Percentiles rank a stretch among this genome's conserved stretches.
Conservation (phyloP, 2,113 vertebrate genomes). For the Hippocampus barbouri region DNA sequence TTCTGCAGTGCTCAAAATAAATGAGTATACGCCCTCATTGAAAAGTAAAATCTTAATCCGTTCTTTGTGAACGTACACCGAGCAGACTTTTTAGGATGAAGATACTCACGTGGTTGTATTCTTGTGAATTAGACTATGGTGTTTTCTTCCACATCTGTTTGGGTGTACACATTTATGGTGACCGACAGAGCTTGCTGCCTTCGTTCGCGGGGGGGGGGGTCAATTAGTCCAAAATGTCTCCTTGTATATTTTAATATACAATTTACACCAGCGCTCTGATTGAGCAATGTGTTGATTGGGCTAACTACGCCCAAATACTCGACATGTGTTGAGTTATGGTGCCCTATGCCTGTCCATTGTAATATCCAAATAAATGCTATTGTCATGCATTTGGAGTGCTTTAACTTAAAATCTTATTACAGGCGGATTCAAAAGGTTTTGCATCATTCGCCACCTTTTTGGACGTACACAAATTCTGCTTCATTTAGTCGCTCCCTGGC, state of each 20-base stretch:
- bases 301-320: neutral
- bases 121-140: too few species aligned
- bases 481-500: constrained; percentile 10
- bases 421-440: neutral
- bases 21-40: neutral
- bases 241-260: neutral
- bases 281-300: neutral
- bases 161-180: too few species aligned
- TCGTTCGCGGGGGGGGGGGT: too few species aligned
- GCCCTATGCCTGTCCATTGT: neutral
- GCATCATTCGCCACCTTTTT: neutral
- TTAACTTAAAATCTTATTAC: neutral
- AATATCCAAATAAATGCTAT: neutral
- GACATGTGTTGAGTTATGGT: neutral
- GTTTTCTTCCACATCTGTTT: too few species aligned
- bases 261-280: neutral
- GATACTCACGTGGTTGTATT: too few species aligned
- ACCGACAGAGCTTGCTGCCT: too few species aligned
- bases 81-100: neutral
- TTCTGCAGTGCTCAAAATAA: neutral
- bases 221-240: too few species aligned
- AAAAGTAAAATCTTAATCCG: neutral
- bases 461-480: neutral
- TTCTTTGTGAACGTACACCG: neutral
- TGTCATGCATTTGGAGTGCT: neutral